Conservation (phyloP, 2,888 invertebrate genomes). For the Glaucopsyche alexis region DNA sequence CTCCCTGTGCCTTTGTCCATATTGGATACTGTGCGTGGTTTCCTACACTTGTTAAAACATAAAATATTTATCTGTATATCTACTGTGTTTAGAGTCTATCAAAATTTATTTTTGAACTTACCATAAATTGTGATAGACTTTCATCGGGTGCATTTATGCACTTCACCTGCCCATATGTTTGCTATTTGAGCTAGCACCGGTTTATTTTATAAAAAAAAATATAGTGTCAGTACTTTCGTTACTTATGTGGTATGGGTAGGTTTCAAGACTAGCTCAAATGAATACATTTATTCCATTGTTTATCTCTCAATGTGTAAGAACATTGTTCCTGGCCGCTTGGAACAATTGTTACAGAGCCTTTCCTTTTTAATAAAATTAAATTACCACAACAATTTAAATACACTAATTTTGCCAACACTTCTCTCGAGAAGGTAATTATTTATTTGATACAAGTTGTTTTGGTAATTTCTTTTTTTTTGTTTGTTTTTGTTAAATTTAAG, state of each 20-base stretch:
- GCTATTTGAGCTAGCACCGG: constrained; percentile 68
- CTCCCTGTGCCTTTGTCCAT: constrained; percentile 70
- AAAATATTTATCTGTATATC: constrained; percentile 76
- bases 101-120: constrained; percentile 72
- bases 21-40: constrained; percentile 73
- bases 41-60: constrained; percentile 75
- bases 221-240: constrained; percentile 32
- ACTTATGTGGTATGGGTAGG: constrained; percentile 59
- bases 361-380: constrained; percentile 38
- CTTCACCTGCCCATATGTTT: constrained; percentile 52
- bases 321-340: constrained; percentile 70
- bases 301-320: constrained; percentile 53
- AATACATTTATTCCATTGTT: constrained; percentile 42
- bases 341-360: constrained; percentile 63
- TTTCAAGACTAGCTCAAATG: constrained; percentile 67
- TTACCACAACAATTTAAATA: constrained; percentile 26
- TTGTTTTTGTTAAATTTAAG: constrained; percentile 46
- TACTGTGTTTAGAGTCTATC: constrained; percentile 69
- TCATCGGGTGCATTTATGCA: constrained; percentile 51
- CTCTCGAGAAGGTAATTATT: constrained; percentile 33
- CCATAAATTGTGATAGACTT: constrained; percentile 78
- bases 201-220: constrained; percentile 50
- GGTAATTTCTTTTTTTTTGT: constrained; percentile 40
- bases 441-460: constrained; percentile 36
- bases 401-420: constrained; percentile 16